Base-by-base conservation (phyloP, 2,113 vertebrate species). In the Silurus meridionalis region DNA sequence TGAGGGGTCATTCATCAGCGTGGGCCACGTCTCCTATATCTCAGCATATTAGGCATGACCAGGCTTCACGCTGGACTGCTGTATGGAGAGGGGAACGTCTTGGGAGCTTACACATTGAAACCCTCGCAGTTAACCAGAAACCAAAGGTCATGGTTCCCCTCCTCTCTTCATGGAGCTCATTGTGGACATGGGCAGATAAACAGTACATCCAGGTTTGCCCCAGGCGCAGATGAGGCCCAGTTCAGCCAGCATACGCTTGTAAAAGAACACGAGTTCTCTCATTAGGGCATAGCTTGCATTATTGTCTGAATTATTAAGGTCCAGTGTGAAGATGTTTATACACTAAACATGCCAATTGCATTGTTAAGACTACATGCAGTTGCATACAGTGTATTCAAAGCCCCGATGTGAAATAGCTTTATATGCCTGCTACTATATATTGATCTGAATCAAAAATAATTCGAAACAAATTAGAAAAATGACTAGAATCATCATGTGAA, bases 31-130 rank as follows among this genome's bases (percentile, higher is more conserved):
- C 78, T 83, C 92, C 91, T 91, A 94, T 93, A 95, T 94, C 92
- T 95, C 87, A 52, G 86, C 89, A 93, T 94, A 93, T 94, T 93
- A 93, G 91, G 89, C 89, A 80, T 91, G 92, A 93, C 93, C 93
- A 83, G 86, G 90, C 88, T 87, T 80, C 87, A 86, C 66, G 71
- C 90, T 63, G 78, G 72, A 86, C 71, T 83, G 72, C 87, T 84
- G 85, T 64, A 55, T 67, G 75, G 91, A 88, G 91, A 92, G 92
- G 92, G 86, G 90, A 92, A 92, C 91, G 91, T 93, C 91, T 89
- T 90, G 91, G 91, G 89, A 92, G 92, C 92, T 90, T 91, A 91
- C 91, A 92, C 90, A 91, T 82, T 83, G 83, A 67, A 85, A 91
- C 89, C 89, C 92, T 91, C 84, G 85, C 48, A 85, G 88, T 90